Evolutionary conservation across 1,140 invertebrate species (phyloP).

Genomic region (Hypsibius dujardini): DNA sequence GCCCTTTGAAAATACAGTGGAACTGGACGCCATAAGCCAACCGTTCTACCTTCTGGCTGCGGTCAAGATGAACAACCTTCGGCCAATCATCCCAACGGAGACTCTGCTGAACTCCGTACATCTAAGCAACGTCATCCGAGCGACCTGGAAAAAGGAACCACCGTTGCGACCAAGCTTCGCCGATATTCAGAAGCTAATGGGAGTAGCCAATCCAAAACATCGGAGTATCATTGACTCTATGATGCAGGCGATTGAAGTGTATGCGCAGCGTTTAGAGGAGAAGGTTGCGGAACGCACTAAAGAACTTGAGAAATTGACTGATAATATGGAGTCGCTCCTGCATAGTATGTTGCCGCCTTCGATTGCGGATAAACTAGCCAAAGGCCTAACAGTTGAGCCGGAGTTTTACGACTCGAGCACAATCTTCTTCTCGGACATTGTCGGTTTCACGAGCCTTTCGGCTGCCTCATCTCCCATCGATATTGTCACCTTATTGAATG

Average conservation of each 20-base stretch:
- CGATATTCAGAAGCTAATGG: not conserved
- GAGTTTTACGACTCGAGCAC: not conserved
- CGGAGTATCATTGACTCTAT: not conserved
- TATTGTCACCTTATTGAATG: not conserved
- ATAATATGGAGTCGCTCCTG: not conserved
- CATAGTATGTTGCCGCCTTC: not conserved
- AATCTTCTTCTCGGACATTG: slow-evolving; percentile 10
- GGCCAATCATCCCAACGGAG: no score
- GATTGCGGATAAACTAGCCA: not conserved
- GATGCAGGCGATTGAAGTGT: not conserved
- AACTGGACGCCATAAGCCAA: not conserved
- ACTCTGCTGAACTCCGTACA: not conserved
- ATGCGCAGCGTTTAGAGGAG: not conserved
- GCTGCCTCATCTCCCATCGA: not conserved
- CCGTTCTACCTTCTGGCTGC: no score
- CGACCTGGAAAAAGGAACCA: not conserved
- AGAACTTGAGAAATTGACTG: not conserved
- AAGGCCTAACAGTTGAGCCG: not conserved
- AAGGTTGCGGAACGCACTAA: not conserved
- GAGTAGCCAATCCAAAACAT: slow-evolving; percentile 4
- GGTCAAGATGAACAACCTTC: no score
- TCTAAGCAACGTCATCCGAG: not conserved
- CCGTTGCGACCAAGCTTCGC: not conserved
- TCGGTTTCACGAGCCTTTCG: not conserved
- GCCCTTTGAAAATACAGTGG: not conserved